Evolutionary conservation across 2,797 vertebrate species (phyloP).

Genomic region (Labeo calbasu): DNA sequence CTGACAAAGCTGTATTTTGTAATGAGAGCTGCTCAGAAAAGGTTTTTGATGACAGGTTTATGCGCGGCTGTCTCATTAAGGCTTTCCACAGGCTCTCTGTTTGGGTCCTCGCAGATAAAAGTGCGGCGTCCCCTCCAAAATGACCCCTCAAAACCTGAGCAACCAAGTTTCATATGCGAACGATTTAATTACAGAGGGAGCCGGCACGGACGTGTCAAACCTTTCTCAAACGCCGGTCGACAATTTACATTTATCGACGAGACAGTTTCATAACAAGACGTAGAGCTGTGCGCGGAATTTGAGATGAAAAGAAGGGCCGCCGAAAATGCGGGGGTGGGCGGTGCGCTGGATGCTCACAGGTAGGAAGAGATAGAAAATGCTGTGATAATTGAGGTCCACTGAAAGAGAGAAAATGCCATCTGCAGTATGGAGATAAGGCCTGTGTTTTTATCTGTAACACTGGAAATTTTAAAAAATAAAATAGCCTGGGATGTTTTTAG

Average conservation of each 20-base stretch:
- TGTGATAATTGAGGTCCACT: conserved; percentile 46
- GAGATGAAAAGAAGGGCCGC: conserved; percentile 35
- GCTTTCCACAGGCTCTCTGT: not conserved
- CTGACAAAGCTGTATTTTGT: conserved; percentile 24
- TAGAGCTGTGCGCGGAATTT: not conserved
- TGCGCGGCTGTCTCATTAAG: conserved; percentile 26
- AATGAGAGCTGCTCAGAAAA: conserved; percentile 4
- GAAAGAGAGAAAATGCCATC: conserved; percentile 14
- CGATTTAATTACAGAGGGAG: conserved; percentile 41
- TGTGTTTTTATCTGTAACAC: conserved; percentile 31
- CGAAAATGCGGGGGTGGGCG: conserved; percentile 17
- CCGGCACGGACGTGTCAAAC: not conserved
- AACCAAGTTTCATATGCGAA: conserved; percentile 2
- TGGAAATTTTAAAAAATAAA: not conserved
- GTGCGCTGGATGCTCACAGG: conserved; percentile 24
- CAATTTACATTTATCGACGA: conserved; percentile 34
- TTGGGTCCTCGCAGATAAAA: conserved; percentile 2
- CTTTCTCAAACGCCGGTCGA: not conserved
- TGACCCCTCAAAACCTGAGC: not conserved
- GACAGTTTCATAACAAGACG: conserved; percentile 7
- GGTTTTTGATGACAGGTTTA: conserved; percentile 26
- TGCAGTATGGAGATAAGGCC: conserved; percentile 37
- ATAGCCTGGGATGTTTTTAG: conserved; percentile 13
- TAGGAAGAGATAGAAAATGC: conserved; percentile 47
- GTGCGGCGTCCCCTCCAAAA: not conserved